Evolutionary conservation across 2,888 invertebrate species (phyloP), one percentile per base, ranked within the genome.

Genomic region (Belgica antarctica): DNA sequence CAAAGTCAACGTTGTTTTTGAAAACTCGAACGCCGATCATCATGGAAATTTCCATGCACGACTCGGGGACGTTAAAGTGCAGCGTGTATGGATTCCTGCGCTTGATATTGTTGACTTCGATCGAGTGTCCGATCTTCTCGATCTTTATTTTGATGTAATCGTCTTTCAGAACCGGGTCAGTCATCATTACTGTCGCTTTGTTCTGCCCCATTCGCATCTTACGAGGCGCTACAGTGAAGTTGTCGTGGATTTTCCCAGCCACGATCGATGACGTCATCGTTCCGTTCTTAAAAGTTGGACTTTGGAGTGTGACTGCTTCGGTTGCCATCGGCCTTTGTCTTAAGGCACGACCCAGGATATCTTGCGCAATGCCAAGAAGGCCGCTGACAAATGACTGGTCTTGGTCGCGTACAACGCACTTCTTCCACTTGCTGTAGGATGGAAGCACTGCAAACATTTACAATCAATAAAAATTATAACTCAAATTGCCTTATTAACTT

Each of bases 301-400:
- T 59, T 78, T 80, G 73, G 81, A 81, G 72, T 81, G 79, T 72
- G 81, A 81, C 78, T 80, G 80, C 84, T 82, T 65, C 89, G 85
- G 77, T 87, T 84, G 76, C 88, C 82, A 70, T 83, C 75, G 75
- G 85, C 78, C 73, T 83, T 81, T 78, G 85, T 81, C 81, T 81
- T 36, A 78, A 81, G 75, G 81, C 85, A 77, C 80, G 75, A 12
- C 90, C 86, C 27, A 92, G 81, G 72, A 91, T 91, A 22, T 88
- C 87, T 72, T 92, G 89, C 0, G 92, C 91, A 5, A 89, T 87
- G 0, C 89, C 88, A n/a, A 94, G 81, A 76, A 93, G 89, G 72
- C 91, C 90, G 73, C 90, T 89, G 34, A 92, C 91, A 76, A 92
- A 91, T 0, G 88, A 87, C 68, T 89, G 89, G 78, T 93, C 93